Base-by-base conservation (phyloP, 1,140 invertebrate genomes). In the Brachionus calyciflorus region DNA sequence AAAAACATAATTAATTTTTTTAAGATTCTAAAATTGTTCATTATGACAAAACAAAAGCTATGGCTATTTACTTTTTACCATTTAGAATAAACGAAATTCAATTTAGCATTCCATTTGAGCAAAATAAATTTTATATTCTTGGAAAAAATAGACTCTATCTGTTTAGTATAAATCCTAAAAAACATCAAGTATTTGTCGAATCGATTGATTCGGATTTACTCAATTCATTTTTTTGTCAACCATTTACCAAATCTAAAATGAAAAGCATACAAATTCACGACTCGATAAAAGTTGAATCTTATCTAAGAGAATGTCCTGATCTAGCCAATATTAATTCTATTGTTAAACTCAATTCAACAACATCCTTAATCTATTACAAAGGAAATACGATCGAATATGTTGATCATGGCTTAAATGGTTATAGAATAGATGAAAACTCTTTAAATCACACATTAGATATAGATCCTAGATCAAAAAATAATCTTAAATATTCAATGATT, bases 51-150 rank as follows among this genome's bases (percentile, higher is more conserved):
- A 65, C 33, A 19, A 65, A 65, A 44, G 60, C 60, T 7, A 14
- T 65, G 60, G 60, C 60, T 2, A 65, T 65, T 44, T 65, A 65
- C 12, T 65, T 65, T 65, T 44, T 65, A 24, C 60, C 60, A 46
- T 65, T 65, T 44, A 41, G 40, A 14, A 41, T 65, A 41, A 44
- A 41, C 19, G 19, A 65, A 26, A 65, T 65, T 65, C 60, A 65
- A 44, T 65, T 65, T 65, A 46, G 37, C 24, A 24, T 65, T 44
- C 33, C 33, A 44, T 44, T 19, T 65, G 60, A 65, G 3, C 60
- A 65, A 44, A 44, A 65, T 17, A 65, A 65, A 26, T 65, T 65
- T 41, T 65, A 65, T 46, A 44, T 65, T 14, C 40, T 65, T 44
- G 60, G 60, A 21, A 44, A 65, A 65, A 65, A 65, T 65, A 14